Percentiles rank a stretch among this genome's conserved stretches.
phyloP scores from a whole-genome alignment of 2,113 vertebrate species.

The Malaclemys terrapin region DNA sequence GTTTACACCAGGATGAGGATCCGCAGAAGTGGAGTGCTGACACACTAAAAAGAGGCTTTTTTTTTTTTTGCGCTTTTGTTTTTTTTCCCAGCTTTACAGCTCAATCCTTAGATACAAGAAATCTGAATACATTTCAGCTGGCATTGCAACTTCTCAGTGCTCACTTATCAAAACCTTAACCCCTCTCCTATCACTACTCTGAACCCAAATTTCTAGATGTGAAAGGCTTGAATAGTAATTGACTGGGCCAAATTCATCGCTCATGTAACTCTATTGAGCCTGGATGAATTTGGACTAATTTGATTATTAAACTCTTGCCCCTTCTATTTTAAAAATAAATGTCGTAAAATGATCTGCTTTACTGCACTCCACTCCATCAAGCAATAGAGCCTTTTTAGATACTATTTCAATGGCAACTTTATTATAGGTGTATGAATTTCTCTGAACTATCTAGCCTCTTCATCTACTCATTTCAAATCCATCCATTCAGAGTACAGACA shows the following conservation, averaged over 20 bases:
- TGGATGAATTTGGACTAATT: not conserved
- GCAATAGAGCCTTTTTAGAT: not conserved
- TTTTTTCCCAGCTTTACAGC: not conserved
- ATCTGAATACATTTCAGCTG: not conserved
- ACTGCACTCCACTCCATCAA: not conserved
- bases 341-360: constrained; percentile 16
- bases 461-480: not conserved
- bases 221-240: constrained; percentile 24
- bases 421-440: not conserved
- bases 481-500: not conserved
- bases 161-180: not conserved
- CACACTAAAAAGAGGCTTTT: not conserved
- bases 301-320: not conserved
- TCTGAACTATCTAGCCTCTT: not conserved
- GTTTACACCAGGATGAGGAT: not conserved
- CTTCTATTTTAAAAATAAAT: not conserved
- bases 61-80: not conserved
- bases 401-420: not conserved
- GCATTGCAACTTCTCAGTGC: not conserved
- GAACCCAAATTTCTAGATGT: not conserved
- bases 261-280: constrained; percentile 6
- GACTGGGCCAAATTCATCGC: not conserved
- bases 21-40: not conserved
- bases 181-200: not conserved
- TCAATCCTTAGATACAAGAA: not conserved